These are phyloP conservation scores for Andrena cerasifolii DNA, from an alignment of 1,140 invertebrate genomes.

Conservation along the genomic window DNA sequence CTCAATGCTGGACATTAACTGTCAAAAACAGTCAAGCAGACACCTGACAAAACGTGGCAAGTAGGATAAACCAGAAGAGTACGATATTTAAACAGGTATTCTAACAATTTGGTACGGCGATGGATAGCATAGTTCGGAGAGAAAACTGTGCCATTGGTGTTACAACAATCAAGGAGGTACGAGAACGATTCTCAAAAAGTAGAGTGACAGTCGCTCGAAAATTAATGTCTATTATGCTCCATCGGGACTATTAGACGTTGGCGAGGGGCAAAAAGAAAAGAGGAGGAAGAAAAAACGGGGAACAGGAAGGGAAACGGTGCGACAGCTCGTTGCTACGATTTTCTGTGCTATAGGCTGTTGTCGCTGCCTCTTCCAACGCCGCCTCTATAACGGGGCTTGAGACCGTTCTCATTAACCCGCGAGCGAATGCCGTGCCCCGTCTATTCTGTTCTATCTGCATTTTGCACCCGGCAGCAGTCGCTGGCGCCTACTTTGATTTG, in stretches of 20 bases:
- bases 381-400: constrained; percentile 74
- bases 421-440: constrained; percentile 72
- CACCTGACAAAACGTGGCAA: too few species aligned
- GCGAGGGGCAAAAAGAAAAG: constrained; percentile 15
- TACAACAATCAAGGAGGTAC: too few species aligned
- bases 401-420: constrained; percentile 80
- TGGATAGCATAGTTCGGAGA: too few species aligned
- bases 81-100: too few species aligned
- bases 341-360: constrained; percentile 65
- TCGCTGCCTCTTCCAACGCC: constrained; percentile 49
- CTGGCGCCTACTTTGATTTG: constrained; percentile 77
- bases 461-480: constrained; percentile 74
- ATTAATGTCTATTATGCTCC: constrained; percentile 27
- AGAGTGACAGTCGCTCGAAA: constrained; percentile 18
- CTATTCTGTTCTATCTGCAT: constrained; percentile 77
- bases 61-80: too few species aligned
- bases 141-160: background rate
- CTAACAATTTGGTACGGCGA: too few species aligned
- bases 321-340: constrained; percentile 64
- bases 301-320: constrained; percentile 14
- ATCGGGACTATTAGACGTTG: constrained; percentile 31
- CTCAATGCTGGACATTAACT: too few species aligned
- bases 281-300: background rate
- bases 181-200: background rate
- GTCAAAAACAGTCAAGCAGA: too few species aligned